Percentiles rank a stretch among this genome's conserved stretches.
Conservation (phyloP, 2,888 invertebrate species). For the Pachymerium ferrugineum region DNA sequence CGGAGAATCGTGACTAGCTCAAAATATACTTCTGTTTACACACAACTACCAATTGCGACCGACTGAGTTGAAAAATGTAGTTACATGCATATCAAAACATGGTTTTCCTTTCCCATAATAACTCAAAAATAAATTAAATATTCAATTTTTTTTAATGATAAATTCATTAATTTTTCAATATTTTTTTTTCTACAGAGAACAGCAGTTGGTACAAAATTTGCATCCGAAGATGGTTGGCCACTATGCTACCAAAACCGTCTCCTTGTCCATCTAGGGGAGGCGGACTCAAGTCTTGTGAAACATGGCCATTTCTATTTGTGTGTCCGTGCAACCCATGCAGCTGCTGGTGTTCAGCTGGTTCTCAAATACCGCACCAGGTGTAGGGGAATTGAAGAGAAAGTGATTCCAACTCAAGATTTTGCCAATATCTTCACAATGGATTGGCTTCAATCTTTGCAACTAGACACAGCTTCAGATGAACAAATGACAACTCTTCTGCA, state of each 20-base stretch:
- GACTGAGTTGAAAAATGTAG: neutral
- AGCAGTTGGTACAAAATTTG: neutral
- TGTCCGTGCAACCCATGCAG: constrained; percentile 26
- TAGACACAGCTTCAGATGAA: constrained; percentile 43
- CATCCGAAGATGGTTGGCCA: constrained; percentile 36
- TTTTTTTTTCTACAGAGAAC: constrained; percentile 11
- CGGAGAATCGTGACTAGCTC: neutral
- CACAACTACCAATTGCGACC: neutral
- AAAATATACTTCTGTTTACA: neutral
- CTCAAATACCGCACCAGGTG: constrained; percentile 30
- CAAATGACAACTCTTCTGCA: constrained; percentile 61
- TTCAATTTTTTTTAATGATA: neutral
- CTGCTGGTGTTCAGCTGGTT: constrained; percentile 31
- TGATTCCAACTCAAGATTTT: constrained; percentile 31
- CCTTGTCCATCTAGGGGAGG: constrained; percentile 36
- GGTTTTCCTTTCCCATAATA: constrained; percentile 1
- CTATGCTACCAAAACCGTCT: constrained; percentile 33
- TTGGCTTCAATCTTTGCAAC: constrained; percentile 35
- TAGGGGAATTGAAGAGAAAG: constrained; percentile 31
- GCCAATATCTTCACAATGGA: constrained; percentile 37
- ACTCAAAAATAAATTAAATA: neutral
- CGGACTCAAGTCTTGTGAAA: constrained; percentile 34
- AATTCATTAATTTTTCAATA: neutral
- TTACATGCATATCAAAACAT: neutral
- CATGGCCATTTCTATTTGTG: constrained; percentile 37